Conservation (phyloP, 2,797 vertebrate species). For the Phyllotis vaccarum region DNA sequence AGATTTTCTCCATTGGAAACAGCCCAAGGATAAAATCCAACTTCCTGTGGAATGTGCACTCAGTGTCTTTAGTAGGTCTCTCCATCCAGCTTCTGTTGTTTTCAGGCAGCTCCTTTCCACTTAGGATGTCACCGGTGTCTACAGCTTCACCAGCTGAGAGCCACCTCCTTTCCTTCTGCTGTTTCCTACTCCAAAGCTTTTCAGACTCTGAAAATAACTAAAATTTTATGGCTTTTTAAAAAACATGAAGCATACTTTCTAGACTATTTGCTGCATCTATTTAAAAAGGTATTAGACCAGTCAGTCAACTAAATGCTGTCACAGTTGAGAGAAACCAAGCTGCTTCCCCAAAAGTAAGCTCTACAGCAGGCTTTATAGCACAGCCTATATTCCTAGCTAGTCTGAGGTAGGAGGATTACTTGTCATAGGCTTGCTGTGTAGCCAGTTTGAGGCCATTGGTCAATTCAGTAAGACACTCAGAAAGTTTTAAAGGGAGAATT, state of each 20-base stretch:
- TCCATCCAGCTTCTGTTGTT: background rate
- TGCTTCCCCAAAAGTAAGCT: background rate
- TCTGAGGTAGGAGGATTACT: background rate
- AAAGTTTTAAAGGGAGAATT: background rate
- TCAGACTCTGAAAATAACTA: conserved; percentile 40
- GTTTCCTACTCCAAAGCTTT: conserved; percentile 12
- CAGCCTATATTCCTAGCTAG: background rate
- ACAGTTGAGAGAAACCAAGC: background rate
- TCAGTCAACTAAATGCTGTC: background rate
- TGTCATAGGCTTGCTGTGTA: background rate
- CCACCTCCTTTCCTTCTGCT: background rate
- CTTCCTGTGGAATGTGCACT: background rate
- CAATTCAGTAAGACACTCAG: background rate
- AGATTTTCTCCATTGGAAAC: conserved; percentile 34
- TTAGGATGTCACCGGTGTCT: background rate
- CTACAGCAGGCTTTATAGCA: background rate
- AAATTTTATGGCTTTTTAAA: conserved; percentile 35
- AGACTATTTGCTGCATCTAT: background rate
- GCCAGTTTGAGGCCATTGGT: background rate
- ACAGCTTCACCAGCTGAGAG: background rate
- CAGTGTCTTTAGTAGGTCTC: background rate
- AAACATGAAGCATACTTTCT: background rate
- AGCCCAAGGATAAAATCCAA: background rate
- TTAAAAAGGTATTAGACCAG: background rate
- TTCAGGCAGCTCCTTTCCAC: background rate